A percentile compares a stretch with the other conserved stretches of the same genome.
These are phyloP conservation scores for Acanthoscelides obtectus DNA, from an alignment of 2,888 invertebrate species.

Conservation along the genomic window DNA sequence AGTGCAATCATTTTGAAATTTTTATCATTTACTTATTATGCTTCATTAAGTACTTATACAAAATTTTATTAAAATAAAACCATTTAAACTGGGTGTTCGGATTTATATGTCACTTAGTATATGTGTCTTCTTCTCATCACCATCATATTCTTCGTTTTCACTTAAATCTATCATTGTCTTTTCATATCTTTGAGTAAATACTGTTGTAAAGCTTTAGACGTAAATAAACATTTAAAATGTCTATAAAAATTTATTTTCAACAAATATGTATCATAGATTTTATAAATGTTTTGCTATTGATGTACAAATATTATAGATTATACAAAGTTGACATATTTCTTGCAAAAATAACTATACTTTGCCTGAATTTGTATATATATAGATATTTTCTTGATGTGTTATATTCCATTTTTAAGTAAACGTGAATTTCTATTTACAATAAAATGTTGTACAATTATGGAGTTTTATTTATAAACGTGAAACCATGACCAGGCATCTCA, in stretches of 20 bases:
- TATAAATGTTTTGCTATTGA: conserved; percentile 23
- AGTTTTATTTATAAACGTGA: background rate
- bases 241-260: conserved; percentile 6
- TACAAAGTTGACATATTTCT: conserved; percentile 7
- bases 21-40: no score
- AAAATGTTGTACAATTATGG: background rate
- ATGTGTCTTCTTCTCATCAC: no score
- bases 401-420: background rate
- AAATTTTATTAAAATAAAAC: no score
- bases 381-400: conserved; percentile 5
- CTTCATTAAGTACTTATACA: no score
- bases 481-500: background rate
- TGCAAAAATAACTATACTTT: conserved; percentile 7
- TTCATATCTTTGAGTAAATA: no score
- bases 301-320: conserved; percentile 17
- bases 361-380: conserved; percentile 5
- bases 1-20: no score
- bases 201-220: no score
- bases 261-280: conserved; percentile 14
- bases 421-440: background rate
- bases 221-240: background rate
- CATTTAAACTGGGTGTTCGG: no score
- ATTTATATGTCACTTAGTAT: no score
- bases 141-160: no score
- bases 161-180: no score